phyloP scores from a whole-genome alignment of 64 coral and sea anemone species.

The Montipora sp. region DNA sequence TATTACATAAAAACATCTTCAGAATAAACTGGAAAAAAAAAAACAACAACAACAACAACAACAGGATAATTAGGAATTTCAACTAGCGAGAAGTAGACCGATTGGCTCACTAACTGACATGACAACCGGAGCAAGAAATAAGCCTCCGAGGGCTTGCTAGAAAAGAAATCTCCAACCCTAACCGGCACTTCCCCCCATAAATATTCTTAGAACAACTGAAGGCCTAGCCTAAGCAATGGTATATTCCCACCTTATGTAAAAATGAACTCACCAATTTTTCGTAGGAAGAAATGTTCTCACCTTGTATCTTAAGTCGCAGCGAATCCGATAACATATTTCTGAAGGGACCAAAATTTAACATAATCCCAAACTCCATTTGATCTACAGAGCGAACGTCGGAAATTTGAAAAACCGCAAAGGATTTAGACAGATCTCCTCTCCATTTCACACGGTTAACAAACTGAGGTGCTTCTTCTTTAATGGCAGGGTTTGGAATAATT shows the following conservation, averaged over 20 bases:
- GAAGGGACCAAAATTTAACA: background rate
- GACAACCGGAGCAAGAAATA: no score
- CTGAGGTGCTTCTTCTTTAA: background rate
- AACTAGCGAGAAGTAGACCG: no score
- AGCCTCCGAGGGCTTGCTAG: no score
- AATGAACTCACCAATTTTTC: background rate
- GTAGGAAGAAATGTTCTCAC: background rate
- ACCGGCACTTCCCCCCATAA: no score
- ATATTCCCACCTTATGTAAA: no score
- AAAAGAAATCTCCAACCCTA: no score
- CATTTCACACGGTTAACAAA: background rate
- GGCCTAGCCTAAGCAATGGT: no score
- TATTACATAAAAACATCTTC: no score
- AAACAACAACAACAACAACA: no score
- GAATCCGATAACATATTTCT: background rate
- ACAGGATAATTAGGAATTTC: background rate
- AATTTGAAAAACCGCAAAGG: conserved; percentile 2
- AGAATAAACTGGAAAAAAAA: no score
- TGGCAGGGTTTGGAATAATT: background rate
- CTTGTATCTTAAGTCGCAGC: background rate
- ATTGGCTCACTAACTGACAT: no score
- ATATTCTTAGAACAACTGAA: no score
- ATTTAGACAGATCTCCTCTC: conserved; percentile 18
- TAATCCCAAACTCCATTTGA: background rate
- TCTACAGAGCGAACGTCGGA: background rate